Base-by-base conservation (phyloP, 1,140 invertebrate species). In the Lordiphosa collinella region DNA sequence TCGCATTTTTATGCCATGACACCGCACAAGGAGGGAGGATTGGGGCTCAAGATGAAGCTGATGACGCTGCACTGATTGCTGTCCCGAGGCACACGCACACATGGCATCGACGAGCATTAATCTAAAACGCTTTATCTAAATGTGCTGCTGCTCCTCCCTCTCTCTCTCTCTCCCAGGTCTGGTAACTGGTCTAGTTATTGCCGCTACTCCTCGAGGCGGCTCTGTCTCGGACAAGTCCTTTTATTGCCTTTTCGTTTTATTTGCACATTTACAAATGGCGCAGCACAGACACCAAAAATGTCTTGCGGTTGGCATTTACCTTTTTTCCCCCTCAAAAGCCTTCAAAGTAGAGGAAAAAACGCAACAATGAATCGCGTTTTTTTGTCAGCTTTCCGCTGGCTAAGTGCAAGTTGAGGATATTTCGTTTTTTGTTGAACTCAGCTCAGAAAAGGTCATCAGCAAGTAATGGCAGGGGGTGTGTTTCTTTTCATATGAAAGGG, bases 71-170 rank as follows among this genome's bases (percentile, higher is more conserved):
- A 82, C 41, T 82, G 76, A 82, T 82, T 82, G 76, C 76, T 67
- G 71, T 37, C 66, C 62, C 37, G 41, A 60, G 75, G 75, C 34
- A 50, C 13, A 16, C 32, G 5, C 10, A 43, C 18, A 82, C 52
- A 71, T 72, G 71, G 73, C 41, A 52, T n/a, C n/a, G n/a, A n/a
- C 50, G 46, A 32, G 67, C 46, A 72, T 72, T 82, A 71, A 82
- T 84, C 76, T 84, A 76, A 82, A 82, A 68, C 76, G 76, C 78
- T 82, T 80, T 82, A 82, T 82, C 78, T 82, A 82, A 82, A 82
- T 82, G 76, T 76, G 48, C 66, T n/a, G n/a, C n/a, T n/a, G n/a
- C n/a, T n/a, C n/a, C n/a, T n/a, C n/a, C n/a, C n/a, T n/a, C n/a
- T n/a, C n/a, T n/a, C n/a, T n/a, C n/a, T n/a, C n/a, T n/a, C n/a